A percentile compares a stretch with the other conserved stretches of the same genome.
Evolutionary conservation across 1,140 invertebrate species (phyloP).

Genomic region (Lordiphosa stackelbergi): DNA sequence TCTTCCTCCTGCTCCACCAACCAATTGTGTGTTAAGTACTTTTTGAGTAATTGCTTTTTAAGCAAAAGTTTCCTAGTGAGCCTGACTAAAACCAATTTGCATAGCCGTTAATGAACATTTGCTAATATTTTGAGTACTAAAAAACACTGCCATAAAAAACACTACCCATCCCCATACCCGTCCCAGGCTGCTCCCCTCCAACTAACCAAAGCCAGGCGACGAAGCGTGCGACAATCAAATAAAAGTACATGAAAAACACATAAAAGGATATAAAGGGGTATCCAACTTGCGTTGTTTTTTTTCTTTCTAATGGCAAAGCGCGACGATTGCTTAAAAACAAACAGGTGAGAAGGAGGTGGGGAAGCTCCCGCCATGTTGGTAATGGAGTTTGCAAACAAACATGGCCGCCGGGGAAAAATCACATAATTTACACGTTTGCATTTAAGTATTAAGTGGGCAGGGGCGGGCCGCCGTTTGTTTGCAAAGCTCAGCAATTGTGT

Average conservation of each 20-base stretch:
- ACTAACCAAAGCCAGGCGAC: constrained; percentile 27
- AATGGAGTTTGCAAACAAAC: constrained; percentile 75
- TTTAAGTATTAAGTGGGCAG: constrained; percentile 72
- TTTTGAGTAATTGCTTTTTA: constrained; percentile 59
- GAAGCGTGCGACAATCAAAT: constrained; percentile 74
- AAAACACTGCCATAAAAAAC: constrained; percentile 55
- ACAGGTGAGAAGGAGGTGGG: constrained; percentile 43
- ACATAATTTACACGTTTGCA: constrained; percentile 75
- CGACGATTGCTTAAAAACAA: constrained; percentile 70
- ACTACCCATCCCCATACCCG: neutral
- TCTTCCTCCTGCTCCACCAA: constrained; percentile 2
- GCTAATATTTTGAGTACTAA: constrained; percentile 74
- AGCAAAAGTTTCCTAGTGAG: constrained; percentile 24
- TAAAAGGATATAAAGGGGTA: constrained; percentile 63
- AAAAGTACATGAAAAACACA: constrained; percentile 75
- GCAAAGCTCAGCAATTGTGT: constrained; percentile 51
- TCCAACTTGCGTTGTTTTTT: constrained; percentile 22
- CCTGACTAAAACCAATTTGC: constrained; percentile 64
- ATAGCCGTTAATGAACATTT: constrained; percentile 74
- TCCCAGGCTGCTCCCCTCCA: neutral
- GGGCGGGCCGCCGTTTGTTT: constrained; percentile 50
- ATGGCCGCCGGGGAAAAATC: constrained; percentile 74
- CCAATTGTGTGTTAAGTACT: constrained; percentile 69
- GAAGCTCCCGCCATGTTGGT: constrained; percentile 68
- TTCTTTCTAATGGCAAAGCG: constrained; percentile 66